A percentile compares a stretch with the other conserved stretches of the same genome.
phyloP scores from a whole-genome alignment of 2,797 vertebrate genomes.

The Clarias laeviceps region DNA sequence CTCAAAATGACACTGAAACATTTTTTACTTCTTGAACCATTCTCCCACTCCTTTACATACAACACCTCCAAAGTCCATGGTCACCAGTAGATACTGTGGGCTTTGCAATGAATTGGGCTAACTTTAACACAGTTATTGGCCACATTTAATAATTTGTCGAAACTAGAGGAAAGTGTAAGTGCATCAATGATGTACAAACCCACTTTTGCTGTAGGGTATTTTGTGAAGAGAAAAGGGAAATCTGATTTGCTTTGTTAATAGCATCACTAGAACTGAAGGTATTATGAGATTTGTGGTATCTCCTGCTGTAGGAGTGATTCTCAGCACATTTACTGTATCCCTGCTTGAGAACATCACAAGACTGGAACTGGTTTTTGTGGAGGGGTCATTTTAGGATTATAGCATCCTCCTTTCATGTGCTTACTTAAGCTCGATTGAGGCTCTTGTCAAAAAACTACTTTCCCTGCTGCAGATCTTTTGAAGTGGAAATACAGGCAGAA shows the following conservation, averaged over 20 bases:
- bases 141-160: background rate
- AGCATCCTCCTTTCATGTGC: conserved; percentile 47
- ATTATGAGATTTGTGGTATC: conserved; percentile 43
- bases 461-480: conserved; percentile 44
- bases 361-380: conserved; percentile 28
- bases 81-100: background rate
- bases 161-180: background rate
- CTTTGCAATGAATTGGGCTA: background rate
- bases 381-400: conserved; percentile 51
- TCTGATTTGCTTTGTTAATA: conserved; percentile 26
- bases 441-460: conserved; percentile 47
- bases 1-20: background rate
- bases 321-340: conserved; percentile 33
- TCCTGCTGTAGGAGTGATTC: conserved; percentile 30
- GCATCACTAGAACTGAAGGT: conserved; percentile 19
- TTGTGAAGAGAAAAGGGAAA: background rate
- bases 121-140: background rate
- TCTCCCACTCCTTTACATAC: background rate
- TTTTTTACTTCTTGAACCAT: background rate
- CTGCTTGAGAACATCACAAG: conserved; percentile 25
- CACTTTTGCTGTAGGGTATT: background rate
- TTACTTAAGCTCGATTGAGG: conserved; percentile 47
- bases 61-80: background rate
- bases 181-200: background rate
- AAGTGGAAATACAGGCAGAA: conserved; percentile 50